These are phyloP conservation scores for Helicoverpa armigera DNA, from an alignment of 1,140 invertebrate genomes.

Conservation along the genomic window DNA sequence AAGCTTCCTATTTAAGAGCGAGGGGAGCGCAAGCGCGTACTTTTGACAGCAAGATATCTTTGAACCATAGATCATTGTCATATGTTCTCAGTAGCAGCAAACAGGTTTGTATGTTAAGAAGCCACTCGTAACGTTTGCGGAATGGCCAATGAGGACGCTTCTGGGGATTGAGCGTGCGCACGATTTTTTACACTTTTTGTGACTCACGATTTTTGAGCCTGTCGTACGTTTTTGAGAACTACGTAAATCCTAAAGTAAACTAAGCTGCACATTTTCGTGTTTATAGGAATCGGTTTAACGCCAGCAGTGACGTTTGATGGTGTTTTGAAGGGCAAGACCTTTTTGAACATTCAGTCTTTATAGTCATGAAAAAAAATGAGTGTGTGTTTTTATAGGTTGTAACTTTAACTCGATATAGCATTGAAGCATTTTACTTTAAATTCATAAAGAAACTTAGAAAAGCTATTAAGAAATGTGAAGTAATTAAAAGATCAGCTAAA, in stretches of 20 bases:
- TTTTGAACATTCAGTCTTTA: not conserved
- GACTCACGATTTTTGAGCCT: slow-evolving; percentile 19
- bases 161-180: slow-evolving; percentile 36
- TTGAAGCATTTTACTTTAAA: no score
- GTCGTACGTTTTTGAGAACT: not conserved
- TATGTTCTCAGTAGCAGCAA: slow-evolving; percentile 72
- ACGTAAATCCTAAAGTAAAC: not conserved
- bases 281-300: no score
- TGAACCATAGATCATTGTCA: slow-evolving; percentile 76
- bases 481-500: not conserved
- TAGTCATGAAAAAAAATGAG: not conserved
- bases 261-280: no score
- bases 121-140: slow-evolving; percentile 56
- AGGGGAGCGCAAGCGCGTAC: slow-evolving; percentile 26
- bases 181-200: slow-evolving; percentile 20
- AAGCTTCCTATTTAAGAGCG: slow-evolving; percentile 39
- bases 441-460: no score
- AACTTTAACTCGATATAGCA: no score
- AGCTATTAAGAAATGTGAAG: no score
- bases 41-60: slow-evolving; percentile 61
- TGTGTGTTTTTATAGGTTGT: no score
- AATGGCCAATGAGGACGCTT: slow-evolving; percentile 65
- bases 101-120: slow-evolving; percentile 69
- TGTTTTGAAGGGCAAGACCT: no score
- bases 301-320: no score